Base-by-base conservation (phyloP, 2,888 invertebrate genomes). In the Abrostola triplasia region DNA sequence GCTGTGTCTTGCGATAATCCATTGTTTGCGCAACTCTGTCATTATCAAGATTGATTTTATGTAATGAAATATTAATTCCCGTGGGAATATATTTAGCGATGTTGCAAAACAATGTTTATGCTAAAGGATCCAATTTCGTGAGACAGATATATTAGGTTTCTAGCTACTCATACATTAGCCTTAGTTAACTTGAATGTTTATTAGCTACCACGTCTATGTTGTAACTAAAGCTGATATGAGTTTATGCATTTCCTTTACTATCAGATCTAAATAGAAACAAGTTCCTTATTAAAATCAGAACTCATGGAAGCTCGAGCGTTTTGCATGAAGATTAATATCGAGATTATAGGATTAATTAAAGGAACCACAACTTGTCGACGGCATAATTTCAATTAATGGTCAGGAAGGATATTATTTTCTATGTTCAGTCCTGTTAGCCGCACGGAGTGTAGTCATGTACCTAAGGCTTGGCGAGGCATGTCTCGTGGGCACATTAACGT, bases 401-500 rank as follows among this genome's bases (percentile, higher is more conserved):
- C 8, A 5, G 11, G 40, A 11, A 5, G 42, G 6, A 5, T 5
- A 12, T 24, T 47, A 24, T 4, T 24, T 47, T 47, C 44, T 47
- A 4, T 24, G 9, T 47, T 47, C 7, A 13, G 8, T 24, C 24
- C 24, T 13, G 44, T 12, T 13, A 47, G 13, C 8, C 5, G 35
- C 11, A 36, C 36, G 35, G 35, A 36, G 35, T 11, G 36, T 11
- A 11, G 49, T 11, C 40, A 36, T 55, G 50, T 52, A 51, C 56
- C 57, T 61, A 13, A 48, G 53, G 54, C 41, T 44, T 44, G 67
- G 62, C 74, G 58, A 70, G 37, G 61, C 64, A 51, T 71, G 67
- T 82, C 79, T 80, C 76, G 76, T 72, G 49, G 77, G 66, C 76
- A 75, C 83, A 86, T 89, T 89, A 89, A 86, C 77, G 74, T 75